phyloP scores from a whole-genome alignment of 2,888 invertebrate genomes.

The Pediacus dermestoides region DNA sequence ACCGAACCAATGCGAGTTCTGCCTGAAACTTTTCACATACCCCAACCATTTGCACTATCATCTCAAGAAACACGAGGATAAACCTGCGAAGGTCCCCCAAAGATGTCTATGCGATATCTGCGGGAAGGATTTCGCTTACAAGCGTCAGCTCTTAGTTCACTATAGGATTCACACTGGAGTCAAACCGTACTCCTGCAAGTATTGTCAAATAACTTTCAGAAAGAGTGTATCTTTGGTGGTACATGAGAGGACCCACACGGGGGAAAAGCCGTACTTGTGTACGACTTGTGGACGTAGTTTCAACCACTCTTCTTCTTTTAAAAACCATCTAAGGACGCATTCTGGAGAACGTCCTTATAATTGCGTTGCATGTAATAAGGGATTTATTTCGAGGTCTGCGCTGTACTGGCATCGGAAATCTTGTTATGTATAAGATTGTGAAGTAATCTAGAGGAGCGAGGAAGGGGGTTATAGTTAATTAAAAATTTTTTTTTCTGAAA shows the following conservation, averaged over 20 bases:
- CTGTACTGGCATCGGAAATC: conserved; percentile 18
- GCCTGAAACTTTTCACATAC: conserved; percentile 39
- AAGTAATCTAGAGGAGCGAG: too few relatives aligned
- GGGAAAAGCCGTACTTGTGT: conserved; percentile 40
- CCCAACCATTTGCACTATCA: too few relatives aligned
- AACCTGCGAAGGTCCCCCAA: too few relatives aligned
- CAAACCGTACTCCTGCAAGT: conserved; percentile 32
- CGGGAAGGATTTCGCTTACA: conserved; percentile 34
- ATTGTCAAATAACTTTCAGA: conserved; percentile 32
- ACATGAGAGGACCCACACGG: conserved; percentile 42
- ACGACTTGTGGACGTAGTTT: conserved; percentile 39
- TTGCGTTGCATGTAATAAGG: conserved; percentile 23
- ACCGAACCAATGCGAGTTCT: conserved; percentile 44
- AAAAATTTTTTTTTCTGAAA: too few relatives aligned
- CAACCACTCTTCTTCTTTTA: conserved; percentile 23
- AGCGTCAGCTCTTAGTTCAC: conserved; percentile 35
- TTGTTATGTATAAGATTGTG: too few relatives aligned
- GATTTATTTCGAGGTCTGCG: conserved; percentile 18
- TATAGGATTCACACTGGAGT: conserved; percentile 33
- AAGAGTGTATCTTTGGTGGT: conserved; percentile 33
- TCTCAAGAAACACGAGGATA: too few relatives aligned
- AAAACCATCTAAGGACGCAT: conserved; percentile 27
- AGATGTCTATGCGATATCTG: conserved; percentile 39
- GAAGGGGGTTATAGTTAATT: too few relatives aligned
- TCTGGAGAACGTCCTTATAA: conserved; percentile 28